Conservation (phyloP, 2,797 vertebrate genomes). For the Monodelphis domestica region DNA sequence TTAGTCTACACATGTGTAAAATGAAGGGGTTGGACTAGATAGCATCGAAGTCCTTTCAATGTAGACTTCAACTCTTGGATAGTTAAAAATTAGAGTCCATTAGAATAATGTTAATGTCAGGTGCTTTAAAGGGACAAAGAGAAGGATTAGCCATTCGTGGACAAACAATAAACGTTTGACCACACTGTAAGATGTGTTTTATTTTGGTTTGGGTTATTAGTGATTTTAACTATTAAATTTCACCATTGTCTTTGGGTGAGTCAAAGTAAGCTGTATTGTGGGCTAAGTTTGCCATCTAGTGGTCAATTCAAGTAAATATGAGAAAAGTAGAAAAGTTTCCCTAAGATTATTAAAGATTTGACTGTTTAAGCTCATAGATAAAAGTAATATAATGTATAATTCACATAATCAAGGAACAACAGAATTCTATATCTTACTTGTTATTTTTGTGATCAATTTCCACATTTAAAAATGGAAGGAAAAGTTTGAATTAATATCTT, state of each 20-base stretch:
- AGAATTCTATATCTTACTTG: not conserved
- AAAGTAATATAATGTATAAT: not conserved
- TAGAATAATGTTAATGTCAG: not conserved
- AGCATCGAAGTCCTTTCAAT: not conserved
- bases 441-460: not conserved
- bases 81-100: not conserved
- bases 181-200: not conserved
- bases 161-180: not conserved
- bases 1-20: not conserved
- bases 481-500: not conserved
- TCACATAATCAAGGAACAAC: not conserved
- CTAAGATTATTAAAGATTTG: not conserved
- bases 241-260: not conserved
- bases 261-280: not conserved
- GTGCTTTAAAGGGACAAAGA: not conserved
- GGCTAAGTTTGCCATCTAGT: constrained; percentile 63
- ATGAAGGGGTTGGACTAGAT: not conserved
- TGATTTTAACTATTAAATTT: not conserved
- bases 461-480: not conserved
- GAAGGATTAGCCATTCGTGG: not conserved
- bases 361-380: not conserved
- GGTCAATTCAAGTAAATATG: constrained; percentile 29
- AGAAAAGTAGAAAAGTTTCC: constrained; percentile 6
- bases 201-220: not conserved
- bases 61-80: not conserved